Conservation (phyloP, 1,140 invertebrate species). For the Reticulitermes speratus region DNA sequence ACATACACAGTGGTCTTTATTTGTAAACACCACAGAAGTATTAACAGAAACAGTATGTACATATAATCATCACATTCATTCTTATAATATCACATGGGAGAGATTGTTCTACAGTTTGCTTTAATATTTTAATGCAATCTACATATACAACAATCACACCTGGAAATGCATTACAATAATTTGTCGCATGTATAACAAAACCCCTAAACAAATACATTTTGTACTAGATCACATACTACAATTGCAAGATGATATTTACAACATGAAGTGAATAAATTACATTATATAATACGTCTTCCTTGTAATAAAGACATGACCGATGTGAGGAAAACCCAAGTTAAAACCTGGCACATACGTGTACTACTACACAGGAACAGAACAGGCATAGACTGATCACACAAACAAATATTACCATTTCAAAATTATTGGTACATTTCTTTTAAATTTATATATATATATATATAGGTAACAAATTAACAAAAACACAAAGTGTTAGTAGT, state of each 20-base stretch:
- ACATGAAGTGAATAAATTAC: not conserved
- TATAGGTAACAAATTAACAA: not conserved
- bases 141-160: not conserved
- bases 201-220: not conserved
- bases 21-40: conserved; percentile 6
- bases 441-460: no score
- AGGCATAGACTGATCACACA: no score
- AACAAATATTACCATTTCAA: not conserved
- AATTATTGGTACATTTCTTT: not conserved
- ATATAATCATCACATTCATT: conserved; percentile 6
- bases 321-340: not conserved
- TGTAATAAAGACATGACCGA: not conserved
- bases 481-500: no score
- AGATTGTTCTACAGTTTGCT: not conserved
- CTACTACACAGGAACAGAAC: not conserved
- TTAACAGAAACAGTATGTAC: conserved; percentile 11
- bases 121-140: not conserved
- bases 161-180: not conserved
- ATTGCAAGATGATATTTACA: not conserved
- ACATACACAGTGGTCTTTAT: not conserved
- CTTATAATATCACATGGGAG: conserved; percentile 4
- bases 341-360: not conserved
- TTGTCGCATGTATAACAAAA: not conserved
- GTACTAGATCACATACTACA: not conserved
- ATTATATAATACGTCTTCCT: not conserved